Evolutionary conservation across 2,797 vertebrate genomes (phyloP).

Genomic region (Clarias fuscus): DNA sequence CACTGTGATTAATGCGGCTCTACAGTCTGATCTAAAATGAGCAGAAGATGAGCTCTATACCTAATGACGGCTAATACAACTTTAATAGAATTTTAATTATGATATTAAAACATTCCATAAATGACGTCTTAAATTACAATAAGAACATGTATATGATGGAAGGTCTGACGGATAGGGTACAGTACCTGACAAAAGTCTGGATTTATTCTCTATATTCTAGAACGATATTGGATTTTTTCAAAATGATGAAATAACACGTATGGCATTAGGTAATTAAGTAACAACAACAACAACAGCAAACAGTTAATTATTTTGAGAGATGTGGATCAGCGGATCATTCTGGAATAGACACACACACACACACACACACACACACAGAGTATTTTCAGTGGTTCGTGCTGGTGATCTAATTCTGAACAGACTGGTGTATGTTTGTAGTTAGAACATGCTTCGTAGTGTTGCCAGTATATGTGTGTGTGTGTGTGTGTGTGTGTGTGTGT

Average conservation of each 20-base stretch:
- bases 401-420: neutral
- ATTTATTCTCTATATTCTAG: too few relatives aligned
- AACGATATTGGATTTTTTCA: too few relatives aligned
- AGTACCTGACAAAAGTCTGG: too few relatives aligned
- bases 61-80: neutral
- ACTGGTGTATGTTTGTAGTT: slow-evolving; percentile 4
- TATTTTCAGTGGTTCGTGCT: neutral
- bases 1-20: neutral
- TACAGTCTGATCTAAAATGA: neutral
- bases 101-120: neutral
- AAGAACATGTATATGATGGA: neutral
- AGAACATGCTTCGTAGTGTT: neutral
- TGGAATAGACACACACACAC: neutral
- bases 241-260: too few relatives aligned
- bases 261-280: too few relatives aligned
- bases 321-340: too few relatives aligned
- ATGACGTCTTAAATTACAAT: neutral
- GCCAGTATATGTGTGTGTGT: neutral
- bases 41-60: neutral
- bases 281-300: too few relatives aligned
- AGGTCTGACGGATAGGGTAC: neutral
- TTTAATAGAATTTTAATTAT: neutral
- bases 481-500: neutral
- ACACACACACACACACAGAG: neutral
- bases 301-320: too few relatives aligned